These are phyloP conservation scores for Squalus acanthias DNA, from an alignment of 2,797 vertebrate genomes.

Conservation along the genomic window DNA sequence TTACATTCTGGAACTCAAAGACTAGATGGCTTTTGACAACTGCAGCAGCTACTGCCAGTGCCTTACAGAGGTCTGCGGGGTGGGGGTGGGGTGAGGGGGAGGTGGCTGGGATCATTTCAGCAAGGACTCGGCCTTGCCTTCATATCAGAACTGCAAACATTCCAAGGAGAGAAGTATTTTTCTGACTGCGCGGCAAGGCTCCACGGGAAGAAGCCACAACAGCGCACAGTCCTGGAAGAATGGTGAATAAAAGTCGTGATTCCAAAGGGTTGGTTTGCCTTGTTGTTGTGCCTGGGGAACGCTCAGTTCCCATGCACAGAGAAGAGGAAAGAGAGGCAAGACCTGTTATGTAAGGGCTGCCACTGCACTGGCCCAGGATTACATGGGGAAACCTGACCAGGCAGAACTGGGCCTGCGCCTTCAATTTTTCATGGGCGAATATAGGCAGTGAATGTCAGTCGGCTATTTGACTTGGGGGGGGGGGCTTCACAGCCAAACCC, in stretches of 20 bases:
- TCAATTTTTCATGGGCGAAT: not conserved
- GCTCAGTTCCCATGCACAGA: not conserved
- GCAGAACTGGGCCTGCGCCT: not conserved
- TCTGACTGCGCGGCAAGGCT: not conserved
- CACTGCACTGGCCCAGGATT: not conserved
- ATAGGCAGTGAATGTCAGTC: not conserved
- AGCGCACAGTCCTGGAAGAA: not conserved
- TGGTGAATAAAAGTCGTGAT: not conserved
- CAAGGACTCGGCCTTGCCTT: not conserved
- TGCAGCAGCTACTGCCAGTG: not conserved
- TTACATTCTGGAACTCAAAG: conserved; percentile 21
- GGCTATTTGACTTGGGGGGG: not conserved
- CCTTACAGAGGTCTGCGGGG: not conserved
- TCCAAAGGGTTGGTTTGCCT: not conserved
- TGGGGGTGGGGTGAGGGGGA: not conserved
- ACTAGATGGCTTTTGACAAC: conserved; percentile 9
- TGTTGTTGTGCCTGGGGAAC: not conserved
- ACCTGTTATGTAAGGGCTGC: not conserved
- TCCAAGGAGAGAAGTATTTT: not conserved
- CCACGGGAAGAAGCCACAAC: not conserved
- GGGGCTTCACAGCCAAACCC: not conserved
- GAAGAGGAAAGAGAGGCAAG: not conserved
- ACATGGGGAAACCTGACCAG: too few species aligned
- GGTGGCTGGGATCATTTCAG: not conserved
- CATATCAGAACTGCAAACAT: not conserved